Conservation (phyloP, 1,140 invertebrate genomes). For the Caenorhabditis inopinata region DNA sequence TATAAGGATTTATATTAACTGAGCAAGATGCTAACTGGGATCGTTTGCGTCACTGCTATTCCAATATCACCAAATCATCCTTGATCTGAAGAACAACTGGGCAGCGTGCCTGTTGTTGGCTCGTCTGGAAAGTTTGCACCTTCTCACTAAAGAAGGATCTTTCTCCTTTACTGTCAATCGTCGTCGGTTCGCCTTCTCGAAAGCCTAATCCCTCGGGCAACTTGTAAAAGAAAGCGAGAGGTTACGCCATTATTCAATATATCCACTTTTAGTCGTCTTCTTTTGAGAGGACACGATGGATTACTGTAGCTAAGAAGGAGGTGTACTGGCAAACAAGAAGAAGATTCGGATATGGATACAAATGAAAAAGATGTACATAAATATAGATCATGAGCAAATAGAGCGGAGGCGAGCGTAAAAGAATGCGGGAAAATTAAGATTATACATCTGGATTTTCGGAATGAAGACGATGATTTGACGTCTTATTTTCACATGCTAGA, state of each 20-base stretch:
- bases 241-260: slow-evolving; percentile 28
- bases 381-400: slow-evolving; percentile 32
- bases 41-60: too few relatives aligned
- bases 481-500: background rate
- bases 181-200: background rate
- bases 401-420: background rate
- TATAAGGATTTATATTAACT: too few relatives aligned
- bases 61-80: too few relatives aligned
- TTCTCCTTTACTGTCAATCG: background rate
- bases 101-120: background rate
- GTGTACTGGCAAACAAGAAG: background rate
- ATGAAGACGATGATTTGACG: background rate
- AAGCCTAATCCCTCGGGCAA: slow-evolving; percentile 19
- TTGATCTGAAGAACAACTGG: too few relatives aligned
- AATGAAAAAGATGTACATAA: slow-evolving; percentile 24
- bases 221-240: slow-evolving; percentile 22
- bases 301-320: slow-evolving; percentile 11
- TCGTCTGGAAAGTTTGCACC: background rate
- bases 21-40: too few relatives aligned
- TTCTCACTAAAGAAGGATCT: background rate
- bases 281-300: background rate
- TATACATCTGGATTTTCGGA: background rate
- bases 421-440: slow-evolving; percentile 23
- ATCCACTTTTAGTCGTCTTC: background rate
- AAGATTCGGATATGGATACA: background rate